Conservation (phyloP, 2,797 vertebrate genomes). For the Alectoris magna region DNA sequence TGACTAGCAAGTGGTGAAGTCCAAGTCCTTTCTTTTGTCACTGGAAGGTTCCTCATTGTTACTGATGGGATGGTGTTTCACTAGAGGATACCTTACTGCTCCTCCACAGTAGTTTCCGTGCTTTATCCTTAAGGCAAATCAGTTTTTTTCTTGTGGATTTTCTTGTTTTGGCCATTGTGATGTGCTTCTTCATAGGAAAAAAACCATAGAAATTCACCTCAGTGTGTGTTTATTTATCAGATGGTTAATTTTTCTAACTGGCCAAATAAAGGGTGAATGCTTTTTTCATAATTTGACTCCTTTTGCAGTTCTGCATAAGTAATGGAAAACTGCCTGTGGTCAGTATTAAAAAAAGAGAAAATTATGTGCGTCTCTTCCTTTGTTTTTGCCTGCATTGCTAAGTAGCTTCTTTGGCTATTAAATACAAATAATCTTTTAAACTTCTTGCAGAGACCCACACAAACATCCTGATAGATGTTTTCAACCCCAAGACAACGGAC, state of each 20-base stretch:
- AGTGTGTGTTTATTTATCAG: not conserved
- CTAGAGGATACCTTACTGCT: not conserved
- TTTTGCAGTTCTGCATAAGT: not conserved
- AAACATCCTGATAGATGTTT: not conserved
- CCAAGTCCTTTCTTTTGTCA: not conserved
- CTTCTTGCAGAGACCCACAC: slow-evolving; percentile 53
- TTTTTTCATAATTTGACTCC: not conserved
- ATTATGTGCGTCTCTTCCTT: not conserved
- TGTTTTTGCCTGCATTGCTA: not conserved
- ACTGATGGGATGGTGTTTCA: not conserved
- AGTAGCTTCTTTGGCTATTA: not conserved
- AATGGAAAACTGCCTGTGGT: not conserved
- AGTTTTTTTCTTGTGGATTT: not conserved
- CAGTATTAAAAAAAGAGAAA: not conserved
- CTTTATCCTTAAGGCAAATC: not conserved
- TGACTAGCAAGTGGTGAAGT: not conserved
- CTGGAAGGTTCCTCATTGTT: not conserved
- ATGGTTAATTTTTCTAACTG: not conserved
- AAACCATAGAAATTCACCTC: not conserved
- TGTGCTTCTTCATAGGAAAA: not conserved
- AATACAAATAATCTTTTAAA: slow-evolving; percentile 6
- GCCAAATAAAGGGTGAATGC: not conserved
- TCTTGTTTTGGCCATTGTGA: not conserved
- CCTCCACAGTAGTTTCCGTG: not conserved
- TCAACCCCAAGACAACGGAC: not conserved